Percentiles rank a stretch among this genome's conserved stretches.
phyloP scores from a whole-genome alignment of 1,140 invertebrate species.

The Centruroides sculpturatus region DNA sequence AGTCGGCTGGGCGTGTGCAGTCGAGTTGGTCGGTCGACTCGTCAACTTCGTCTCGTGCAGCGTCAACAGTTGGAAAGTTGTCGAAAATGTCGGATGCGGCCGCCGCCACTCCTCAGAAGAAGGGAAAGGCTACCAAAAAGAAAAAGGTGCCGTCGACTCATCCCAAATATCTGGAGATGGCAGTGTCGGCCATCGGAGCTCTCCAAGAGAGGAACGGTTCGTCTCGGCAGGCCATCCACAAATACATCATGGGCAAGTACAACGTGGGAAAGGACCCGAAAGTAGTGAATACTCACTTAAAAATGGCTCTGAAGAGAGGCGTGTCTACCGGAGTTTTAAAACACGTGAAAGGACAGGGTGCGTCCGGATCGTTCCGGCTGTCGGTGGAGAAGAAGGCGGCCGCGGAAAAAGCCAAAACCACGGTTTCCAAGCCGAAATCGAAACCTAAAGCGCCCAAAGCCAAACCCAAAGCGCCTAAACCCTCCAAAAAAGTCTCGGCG shows the following conservation, averaged over 20 bases:
- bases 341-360: slow-evolving; percentile 22
- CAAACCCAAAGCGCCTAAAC: slow-evolving; percentile 12
- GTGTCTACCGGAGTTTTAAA: slow-evolving; percentile 18
- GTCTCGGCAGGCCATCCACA: slow-evolving; percentile 23
- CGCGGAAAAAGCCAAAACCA: slow-evolving; percentile 7
- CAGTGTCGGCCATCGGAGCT: slow-evolving; percentile 19
- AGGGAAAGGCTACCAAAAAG: no score
- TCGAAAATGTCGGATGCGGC: no score
- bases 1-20: no score
- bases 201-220: slow-evolving; percentile 24
- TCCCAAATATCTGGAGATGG: slow-evolving; percentile 21
- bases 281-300: slow-evolving; percentile 17
- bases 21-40: no score
- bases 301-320: slow-evolving; percentile 20
- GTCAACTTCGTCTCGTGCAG: no score
- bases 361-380: slow-evolving; percentile 22
- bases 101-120: no score
- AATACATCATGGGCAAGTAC: slow-evolving; percentile 24
- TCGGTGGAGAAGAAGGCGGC: slow-evolving; percentile 10
- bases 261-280: slow-evolving; percentile 20
- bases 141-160: no score
- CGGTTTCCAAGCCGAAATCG: slow-evolving; percentile 9
- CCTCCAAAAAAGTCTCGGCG: background rate
- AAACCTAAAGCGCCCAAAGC: slow-evolving; percentile 13
- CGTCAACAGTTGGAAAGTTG: no score